Conservation (phyloP, 2,888 invertebrate species). For the Aspidiotus destructor region DNA sequence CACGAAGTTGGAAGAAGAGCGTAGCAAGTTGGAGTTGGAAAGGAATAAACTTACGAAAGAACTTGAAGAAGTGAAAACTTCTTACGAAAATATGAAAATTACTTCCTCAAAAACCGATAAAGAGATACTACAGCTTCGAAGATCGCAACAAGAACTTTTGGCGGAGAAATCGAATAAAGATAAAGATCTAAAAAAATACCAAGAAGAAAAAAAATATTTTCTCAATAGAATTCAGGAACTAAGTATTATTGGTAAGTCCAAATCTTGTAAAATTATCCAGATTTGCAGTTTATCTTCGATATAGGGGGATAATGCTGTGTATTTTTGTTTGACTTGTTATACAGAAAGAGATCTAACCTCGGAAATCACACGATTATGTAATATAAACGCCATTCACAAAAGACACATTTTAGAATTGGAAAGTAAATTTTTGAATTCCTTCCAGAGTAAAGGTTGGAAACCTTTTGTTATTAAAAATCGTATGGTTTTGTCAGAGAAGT, state of each 20-base stretch:
- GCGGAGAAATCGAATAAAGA: slow-evolving; percentile 29
- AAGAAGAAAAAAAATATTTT: slow-evolving; percentile 50
- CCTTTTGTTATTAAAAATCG: not conserved
- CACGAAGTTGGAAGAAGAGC: slow-evolving; percentile 31
- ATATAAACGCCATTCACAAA: slow-evolving; percentile 44
- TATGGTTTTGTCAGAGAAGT: not conserved
- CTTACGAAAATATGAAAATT: slow-evolving; percentile 14
- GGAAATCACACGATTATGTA: slow-evolving; percentile 47
- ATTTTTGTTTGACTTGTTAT: slow-evolving; percentile 36
- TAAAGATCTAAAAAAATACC: slow-evolving; percentile 44
- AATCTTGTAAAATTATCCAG: too few species aligned
- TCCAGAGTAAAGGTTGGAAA: slow-evolving; percentile 13
- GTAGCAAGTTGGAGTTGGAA: slow-evolving; percentile 24
- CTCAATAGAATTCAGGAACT: slow-evolving; percentile 51
- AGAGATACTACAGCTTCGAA: slow-evolving; percentile 33
- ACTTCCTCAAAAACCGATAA: slow-evolving; percentile 5
- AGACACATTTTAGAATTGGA: slow-evolving; percentile 46
- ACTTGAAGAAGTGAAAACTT: slow-evolving; percentile 11
- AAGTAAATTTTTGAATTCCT: slow-evolving; percentile 35
- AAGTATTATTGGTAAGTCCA: slow-evolving; percentile 49
- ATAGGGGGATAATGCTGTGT: not conserved
- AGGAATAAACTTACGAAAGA: slow-evolving; percentile 33
- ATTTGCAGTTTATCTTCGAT: not conserved
- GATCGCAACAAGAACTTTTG: slow-evolving; percentile 22
- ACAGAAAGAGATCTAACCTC: slow-evolving; percentile 47